Conservation (phyloP, 2,797 vertebrate genomes). For the Echiichthys vipera region DNA sequence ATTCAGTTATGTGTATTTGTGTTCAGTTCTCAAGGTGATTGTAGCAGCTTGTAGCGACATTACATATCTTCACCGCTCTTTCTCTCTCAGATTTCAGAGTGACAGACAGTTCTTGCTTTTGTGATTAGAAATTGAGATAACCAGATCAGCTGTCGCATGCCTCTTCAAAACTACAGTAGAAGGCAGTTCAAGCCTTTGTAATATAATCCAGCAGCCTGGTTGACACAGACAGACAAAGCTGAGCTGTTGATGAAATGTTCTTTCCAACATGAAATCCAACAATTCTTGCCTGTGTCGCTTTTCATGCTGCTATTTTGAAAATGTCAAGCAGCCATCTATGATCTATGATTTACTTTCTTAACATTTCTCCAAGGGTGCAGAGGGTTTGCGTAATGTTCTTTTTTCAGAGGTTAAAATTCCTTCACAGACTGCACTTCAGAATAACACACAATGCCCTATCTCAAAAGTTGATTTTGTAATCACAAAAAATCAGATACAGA, state of each 20-base stretch:
- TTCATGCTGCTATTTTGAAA: slow-evolving; percentile 1
- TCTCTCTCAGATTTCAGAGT: slow-evolving; percentile 21
- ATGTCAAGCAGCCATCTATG: not conserved
- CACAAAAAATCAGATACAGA: too few species aligned
- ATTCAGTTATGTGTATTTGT: slow-evolving; percentile 4
- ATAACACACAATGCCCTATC: not conserved
- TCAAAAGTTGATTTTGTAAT: slow-evolving; percentile 1
- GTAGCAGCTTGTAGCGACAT: slow-evolving; percentile 19
- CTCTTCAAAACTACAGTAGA: slow-evolving; percentile 11
- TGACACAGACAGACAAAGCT: slow-evolving; percentile 10
- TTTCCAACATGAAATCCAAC: slow-evolving; percentile 7
- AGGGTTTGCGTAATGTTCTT: slow-evolving; percentile 10
- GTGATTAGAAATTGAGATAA: slow-evolving; percentile 35
- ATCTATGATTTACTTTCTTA: slow-evolving; percentile 1
- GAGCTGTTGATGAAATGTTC: slow-evolving; percentile 15
- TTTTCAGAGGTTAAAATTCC: slow-evolving; percentile 23
- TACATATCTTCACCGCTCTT: not conserved
- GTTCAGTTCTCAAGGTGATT: not conserved
- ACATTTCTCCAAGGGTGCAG: slow-evolving; percentile 6
- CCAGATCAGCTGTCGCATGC: slow-evolving; percentile 21
- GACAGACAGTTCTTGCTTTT: slow-evolving; percentile 38
- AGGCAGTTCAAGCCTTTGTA: slow-evolving; percentile 17
- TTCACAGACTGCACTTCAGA: slow-evolving; percentile 10
- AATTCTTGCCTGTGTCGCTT: not conserved
- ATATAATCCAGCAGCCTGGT: slow-evolving; percentile 3